A percentile compares a stretch with the other conserved stretches of the same genome.
phyloP scores from a whole-genome alignment of 2,797 vertebrate species.

The Hydrophis major region DNA sequence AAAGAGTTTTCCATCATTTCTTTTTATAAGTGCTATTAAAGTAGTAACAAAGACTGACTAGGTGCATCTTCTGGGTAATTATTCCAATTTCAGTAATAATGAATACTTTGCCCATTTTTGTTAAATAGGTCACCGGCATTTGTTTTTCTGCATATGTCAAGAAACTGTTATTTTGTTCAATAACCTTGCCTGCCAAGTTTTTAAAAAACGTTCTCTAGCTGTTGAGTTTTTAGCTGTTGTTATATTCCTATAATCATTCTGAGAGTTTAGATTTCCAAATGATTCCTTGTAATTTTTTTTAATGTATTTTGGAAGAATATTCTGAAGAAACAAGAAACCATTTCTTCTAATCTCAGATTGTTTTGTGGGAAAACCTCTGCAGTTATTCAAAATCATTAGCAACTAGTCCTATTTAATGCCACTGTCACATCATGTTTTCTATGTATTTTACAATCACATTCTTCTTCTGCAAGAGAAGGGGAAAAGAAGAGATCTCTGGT shows the following conservation, averaged over 20 bases:
- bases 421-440: neutral
- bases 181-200: neutral
- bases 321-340: neutral
- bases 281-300: neutral
- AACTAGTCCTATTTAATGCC: neutral
- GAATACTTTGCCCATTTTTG: neutral
- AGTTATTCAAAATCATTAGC: neutral
- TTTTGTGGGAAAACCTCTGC: neutral
- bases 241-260: neutral
- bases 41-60: neutral
- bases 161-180: neutral
- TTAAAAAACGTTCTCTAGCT: neutral
- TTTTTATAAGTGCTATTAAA: neutral
- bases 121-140: neutral
- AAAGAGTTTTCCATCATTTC: neutral
- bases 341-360: neutral
- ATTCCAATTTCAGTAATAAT: neutral
- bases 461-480: neutral
- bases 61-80: neutral
- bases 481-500: neutral
- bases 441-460: neutral
- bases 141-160: neutral
- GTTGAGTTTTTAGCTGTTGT: neutral
- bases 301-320: neutral
- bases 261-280: neutral